Base-by-base conservation (phyloP, 2,888 invertebrate genomes). In the Volucella inanis region DNA sequence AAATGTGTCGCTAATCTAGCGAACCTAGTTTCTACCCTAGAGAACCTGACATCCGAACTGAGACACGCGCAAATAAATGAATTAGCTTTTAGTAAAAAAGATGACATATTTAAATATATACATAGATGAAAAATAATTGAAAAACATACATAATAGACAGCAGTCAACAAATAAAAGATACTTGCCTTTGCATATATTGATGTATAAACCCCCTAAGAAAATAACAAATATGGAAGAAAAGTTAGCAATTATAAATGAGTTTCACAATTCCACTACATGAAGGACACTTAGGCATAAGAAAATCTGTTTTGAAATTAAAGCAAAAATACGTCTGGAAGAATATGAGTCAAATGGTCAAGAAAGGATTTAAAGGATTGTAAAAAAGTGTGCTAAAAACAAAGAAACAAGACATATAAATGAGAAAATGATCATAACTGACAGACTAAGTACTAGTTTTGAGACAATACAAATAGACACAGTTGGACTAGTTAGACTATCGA, bases 271-370 rank as follows among this genome's bases (percentile, higher is more conserved):
- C 62, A 55, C 72, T 77, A 22, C 61, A 61, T 47, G 72, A 76
- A 52, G 71, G 77, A 75, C 79, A 87, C 47, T 65, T 62, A 50
- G 74, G 74, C 41, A 45, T 75, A 10, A 31, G n/a, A 79, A 80
- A 64, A 50, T 76, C n/a, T n/a, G n/a, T n/a, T n/a, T n/a, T n/a
- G n/a, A n/a, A n/a, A n/a, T n/a, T n/a, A n/a, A 83, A 74, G 55
- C 81, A 83, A 67, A 39, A 50, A 57, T 82, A 70, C 45, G 11
- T 75, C 43, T 83, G 76, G 79, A 82, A 52, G n/a, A 82, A 78
- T 67, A 67, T 82, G 71, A 64, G 43, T 8, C 72, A 79, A 52
- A 76, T 87, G 78, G 67, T 87, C 38, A 80, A 75, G 31, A 62
- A 67, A 57, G n/a, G 52, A 67, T 68, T 50, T 87, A 47, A 80